A percentile compares a stretch with the other conserved stretches of the same genome.
Conservation (phyloP, 2,888 invertebrate species). For the Xiphydria camelus region DNA sequence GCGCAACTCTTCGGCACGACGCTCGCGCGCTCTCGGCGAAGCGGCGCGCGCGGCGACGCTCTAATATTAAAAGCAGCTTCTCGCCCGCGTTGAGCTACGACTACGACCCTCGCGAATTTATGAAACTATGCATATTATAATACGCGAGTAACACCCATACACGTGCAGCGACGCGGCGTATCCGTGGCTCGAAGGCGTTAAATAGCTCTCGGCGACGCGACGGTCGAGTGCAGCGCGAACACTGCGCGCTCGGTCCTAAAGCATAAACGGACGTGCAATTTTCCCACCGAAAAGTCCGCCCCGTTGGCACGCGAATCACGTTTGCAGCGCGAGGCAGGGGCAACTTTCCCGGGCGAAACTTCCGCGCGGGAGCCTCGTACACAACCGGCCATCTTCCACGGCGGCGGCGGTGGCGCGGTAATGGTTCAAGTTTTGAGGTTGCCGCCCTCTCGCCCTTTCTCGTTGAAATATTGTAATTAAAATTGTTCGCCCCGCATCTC, state of each 20-base stretch:
- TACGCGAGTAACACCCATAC: too few relatives aligned
- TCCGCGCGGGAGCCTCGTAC: conserved; percentile 11
- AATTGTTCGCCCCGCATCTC: conserved; percentile 17
- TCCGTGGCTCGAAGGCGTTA: too few relatives aligned
- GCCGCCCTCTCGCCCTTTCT: conserved; percentile 1
- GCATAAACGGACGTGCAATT: conserved; percentile 36
- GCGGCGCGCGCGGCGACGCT: conserved; percentile 2
- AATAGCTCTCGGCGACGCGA: too few relatives aligned
- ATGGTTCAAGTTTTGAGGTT: conserved; percentile 32
- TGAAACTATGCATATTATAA: conserved; percentile 49
- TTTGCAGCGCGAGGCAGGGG: conserved; percentile 19
- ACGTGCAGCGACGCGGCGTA: too few relatives aligned
- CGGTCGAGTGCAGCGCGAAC: too few relatives aligned
- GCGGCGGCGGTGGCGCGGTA: conserved; percentile 17
- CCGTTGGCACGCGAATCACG: conserved; percentile 39
- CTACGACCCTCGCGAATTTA: conserved; percentile 34
- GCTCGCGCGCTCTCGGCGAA: neutral
- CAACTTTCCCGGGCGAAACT: conserved; percentile 17
- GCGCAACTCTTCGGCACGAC: too few relatives aligned
- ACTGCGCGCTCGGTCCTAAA: conserved; percentile 14
- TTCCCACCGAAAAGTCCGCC: conserved; percentile 28
- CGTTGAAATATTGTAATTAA: conserved; percentile 27
- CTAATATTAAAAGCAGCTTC: conserved; percentile 24
- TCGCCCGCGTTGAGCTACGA: conserved; percentile 7
- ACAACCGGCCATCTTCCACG: conserved; percentile 5